phyloP scores from a whole-genome alignment of 2,113 vertebrate species.

The Eulemur macaco region DNA sequence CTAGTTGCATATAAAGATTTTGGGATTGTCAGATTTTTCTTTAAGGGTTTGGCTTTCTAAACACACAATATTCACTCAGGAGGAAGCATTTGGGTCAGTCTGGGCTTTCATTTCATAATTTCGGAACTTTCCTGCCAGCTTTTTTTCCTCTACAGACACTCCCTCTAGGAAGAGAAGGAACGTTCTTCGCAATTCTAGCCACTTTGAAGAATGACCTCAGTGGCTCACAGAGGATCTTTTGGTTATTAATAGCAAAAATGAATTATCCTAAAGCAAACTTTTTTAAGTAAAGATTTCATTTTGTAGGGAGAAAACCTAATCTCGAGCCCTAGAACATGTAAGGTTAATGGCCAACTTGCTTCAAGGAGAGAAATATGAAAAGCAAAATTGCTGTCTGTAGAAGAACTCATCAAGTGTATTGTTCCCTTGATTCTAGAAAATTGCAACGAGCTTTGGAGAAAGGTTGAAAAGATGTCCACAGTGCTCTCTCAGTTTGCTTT shows the following conservation, averaged over 20 bases:
- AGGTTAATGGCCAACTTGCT: conserved; percentile 60
- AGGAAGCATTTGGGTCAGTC: background rate
- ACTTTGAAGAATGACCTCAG: conserved; percentile 29
- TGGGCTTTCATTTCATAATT: conserved; percentile 38
- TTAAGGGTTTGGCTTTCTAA: conserved; percentile 33
- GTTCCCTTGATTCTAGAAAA: conserved; percentile 63
- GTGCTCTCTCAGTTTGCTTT: background rate
- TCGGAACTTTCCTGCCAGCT: background rate
- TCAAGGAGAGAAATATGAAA: conserved; percentile 49
- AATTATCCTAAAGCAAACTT: conserved; percentile 32
- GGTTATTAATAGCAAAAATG: conserved; percentile 42
- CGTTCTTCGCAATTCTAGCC: conserved; percentile 10
- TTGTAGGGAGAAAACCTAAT: background rate
- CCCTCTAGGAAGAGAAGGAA: background rate
- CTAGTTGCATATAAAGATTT: background rate
- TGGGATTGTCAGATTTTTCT: conserved; percentile 26
- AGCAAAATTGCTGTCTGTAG: conserved; percentile 35
- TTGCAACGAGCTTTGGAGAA: background rate
- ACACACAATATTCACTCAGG: conserved; percentile 14
- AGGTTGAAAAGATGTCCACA: conserved; percentile 1
- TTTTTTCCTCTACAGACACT: background rate
- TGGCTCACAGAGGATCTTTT: background rate
- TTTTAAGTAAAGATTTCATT: conserved; percentile 6
- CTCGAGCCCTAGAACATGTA: conserved; percentile 1
- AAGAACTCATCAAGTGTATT: conserved; percentile 62